Evolutionary conservation across 1,140 invertebrate species (phyloP).

Genomic region (Leptopilina clavipes): DNA sequence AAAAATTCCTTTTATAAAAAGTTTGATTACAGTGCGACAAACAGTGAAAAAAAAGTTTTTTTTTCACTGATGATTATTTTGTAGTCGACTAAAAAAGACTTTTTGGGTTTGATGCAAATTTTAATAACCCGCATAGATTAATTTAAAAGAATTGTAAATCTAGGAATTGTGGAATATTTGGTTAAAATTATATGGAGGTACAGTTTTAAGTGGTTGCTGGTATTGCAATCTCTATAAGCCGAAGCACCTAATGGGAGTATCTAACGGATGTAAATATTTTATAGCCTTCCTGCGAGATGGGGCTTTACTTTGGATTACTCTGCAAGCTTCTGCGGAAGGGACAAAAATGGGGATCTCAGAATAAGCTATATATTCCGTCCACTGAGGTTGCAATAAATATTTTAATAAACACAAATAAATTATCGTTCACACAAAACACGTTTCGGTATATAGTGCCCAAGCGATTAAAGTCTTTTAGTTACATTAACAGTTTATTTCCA

Average conservation of each 20-base stretch:
- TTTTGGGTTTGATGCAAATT: background rate
- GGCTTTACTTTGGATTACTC: constrained; percentile 27
- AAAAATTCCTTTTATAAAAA: background rate
- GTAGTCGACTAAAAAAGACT: too few relatives aligned
- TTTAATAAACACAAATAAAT: constrained; percentile 12
- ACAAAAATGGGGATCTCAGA: constrained; percentile 29
- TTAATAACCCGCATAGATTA: background rate
- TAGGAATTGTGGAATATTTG: constrained; percentile 1
- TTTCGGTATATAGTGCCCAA: background rate
- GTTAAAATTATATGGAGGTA: background rate
- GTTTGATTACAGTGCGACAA: background rate
- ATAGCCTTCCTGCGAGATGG: constrained; percentile 27
- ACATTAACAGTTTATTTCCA: too few relatives aligned
- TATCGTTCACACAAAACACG: background rate
- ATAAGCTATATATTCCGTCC: constrained; percentile 4
- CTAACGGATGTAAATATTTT: constrained; percentile 25
- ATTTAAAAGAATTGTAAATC: background rate
- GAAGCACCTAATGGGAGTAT: background rate
- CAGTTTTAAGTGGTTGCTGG: constrained; percentile 13
- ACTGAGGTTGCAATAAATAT: constrained; percentile 28
- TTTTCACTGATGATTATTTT: background rate
- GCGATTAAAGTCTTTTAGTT: too few relatives aligned
- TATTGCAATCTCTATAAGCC: constrained; percentile 17
- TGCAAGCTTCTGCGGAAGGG: constrained; percentile 25
- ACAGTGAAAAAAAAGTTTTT: background rate